Conservation (phyloP, 2,113 vertebrate species). For the Dasyprocta punctata region DNA sequence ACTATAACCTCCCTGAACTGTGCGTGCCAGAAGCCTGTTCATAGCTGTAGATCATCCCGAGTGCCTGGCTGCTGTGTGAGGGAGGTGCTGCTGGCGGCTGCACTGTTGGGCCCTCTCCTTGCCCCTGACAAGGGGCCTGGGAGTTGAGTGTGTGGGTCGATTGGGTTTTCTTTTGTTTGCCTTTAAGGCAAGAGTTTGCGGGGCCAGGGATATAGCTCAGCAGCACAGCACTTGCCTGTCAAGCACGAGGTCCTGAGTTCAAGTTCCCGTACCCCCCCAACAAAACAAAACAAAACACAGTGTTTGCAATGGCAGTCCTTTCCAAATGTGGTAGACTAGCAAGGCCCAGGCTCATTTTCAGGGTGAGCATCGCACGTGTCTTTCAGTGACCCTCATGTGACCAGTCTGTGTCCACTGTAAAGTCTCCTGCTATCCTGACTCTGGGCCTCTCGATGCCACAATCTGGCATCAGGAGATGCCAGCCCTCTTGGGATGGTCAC, state of each 20-base stretch:
- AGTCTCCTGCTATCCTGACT: not conserved
- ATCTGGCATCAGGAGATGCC: not conserved
- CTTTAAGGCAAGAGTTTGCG: constrained; percentile 30
- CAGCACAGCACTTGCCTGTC: too few species aligned
- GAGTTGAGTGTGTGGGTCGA: not conserved
- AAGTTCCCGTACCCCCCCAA: too few species aligned
- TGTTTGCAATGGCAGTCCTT: not conserved
- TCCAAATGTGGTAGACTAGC: not conserved
- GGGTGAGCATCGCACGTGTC: not conserved
- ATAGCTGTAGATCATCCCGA: not conserved
- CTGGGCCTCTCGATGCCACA: not conserved
- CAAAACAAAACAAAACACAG: too few species aligned
- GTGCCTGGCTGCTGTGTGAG: not conserved
- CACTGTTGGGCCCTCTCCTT: not conserved
- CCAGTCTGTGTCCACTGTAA: not conserved
- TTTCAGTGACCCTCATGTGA: not conserved
- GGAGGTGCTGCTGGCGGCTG: not conserved
- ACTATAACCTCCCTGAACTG: not conserved
- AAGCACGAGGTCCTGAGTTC: too few species aligned
- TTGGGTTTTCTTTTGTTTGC: not conserved
- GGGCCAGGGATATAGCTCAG: too few species aligned
- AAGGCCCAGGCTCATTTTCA: not conserved
- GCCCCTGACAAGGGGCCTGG: not conserved
- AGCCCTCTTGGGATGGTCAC: not conserved
- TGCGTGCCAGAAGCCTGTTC: not conserved